Evolutionary conservation across 2,113 vertebrate genomes (phyloP).

Genomic region (Trematomus loennbergii): DNA sequence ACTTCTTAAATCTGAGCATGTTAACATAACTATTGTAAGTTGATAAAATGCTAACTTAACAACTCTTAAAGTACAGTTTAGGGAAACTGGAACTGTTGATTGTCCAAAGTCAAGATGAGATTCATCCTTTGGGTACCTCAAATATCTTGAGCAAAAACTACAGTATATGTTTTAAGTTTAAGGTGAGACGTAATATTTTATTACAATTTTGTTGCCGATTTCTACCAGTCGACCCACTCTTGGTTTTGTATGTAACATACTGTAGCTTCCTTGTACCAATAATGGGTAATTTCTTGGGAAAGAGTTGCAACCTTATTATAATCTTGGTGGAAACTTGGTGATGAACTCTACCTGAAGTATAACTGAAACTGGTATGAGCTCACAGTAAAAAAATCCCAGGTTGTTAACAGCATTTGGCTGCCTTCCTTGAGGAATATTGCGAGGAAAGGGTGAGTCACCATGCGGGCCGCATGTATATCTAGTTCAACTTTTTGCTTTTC

Average conservation of each 20-base stretch:
- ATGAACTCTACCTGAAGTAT: neutral
- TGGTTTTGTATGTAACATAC: neutral
- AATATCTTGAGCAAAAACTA: neutral
- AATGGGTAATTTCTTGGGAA: neutral
- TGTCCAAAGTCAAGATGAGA: neutral
- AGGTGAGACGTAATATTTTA: neutral
- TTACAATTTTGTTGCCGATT: neutral
- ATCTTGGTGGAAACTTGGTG: neutral
- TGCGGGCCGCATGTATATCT: slow-evolving; percentile 8
- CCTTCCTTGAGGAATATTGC: slow-evolving; percentile 2
- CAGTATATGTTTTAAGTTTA: neutral
- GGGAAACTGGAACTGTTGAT: neutral
- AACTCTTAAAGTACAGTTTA: too few species aligned
- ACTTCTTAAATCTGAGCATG: too few species aligned
- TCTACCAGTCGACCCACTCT: neutral
- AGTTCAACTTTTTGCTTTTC: neutral
- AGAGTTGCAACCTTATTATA: neutral
- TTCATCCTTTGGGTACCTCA: neutral
- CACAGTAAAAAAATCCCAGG: slow-evolving; percentile 22
- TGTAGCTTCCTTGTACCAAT: neutral
- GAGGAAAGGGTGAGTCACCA: slow-evolving; percentile 48
- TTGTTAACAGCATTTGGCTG: neutral
- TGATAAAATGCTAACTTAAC: too few species aligned
- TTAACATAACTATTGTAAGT: too few species aligned
- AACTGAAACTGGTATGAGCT: slow-evolving; percentile 28